Percentiles rank a stretch among this genome's conserved stretches.
Conservation (phyloP, 2,888 invertebrate genomes). For the Cartodere bifasciata region DNA sequence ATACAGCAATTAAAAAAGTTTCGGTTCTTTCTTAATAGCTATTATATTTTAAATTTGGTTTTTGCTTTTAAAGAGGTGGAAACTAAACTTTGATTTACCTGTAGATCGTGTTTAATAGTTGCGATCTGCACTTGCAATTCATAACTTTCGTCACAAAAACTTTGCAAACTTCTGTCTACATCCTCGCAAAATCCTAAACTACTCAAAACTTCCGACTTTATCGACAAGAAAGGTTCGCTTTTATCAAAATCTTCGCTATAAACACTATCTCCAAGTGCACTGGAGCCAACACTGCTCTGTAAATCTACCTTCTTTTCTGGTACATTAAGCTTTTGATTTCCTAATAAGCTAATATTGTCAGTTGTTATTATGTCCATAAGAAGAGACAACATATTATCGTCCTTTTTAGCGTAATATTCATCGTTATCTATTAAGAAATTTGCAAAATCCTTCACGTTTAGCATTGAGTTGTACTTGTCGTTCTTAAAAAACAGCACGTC, state of each 20-base stretch:
- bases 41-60: too few relatives aligned
- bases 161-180: conserved; percentile 20
- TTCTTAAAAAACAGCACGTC: conserved; percentile 5
- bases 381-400: conserved; percentile 20
- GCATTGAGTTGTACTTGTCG: conserved; percentile 11
- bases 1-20: too few relatives aligned
- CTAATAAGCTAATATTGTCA: conserved; percentile 18
- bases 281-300: conserved; percentile 17
- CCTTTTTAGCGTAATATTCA: conserved; percentile 19
- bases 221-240: conserved; percentile 5
- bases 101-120: conserved; percentile 21
- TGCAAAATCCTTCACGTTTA: conserved; percentile 12
- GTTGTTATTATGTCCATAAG: conserved; percentile 22
- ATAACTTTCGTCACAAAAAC: conserved; percentile 21
- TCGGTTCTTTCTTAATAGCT: too few relatives aligned
- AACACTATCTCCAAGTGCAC: conserved; percentile 19
- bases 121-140: conserved; percentile 21
- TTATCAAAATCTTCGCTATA: conserved; percentile 9
- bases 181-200: conserved; percentile 20
- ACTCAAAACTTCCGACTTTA: conserved; percentile 15
- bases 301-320: too few relatives aligned
- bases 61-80: too few relatives aligned
- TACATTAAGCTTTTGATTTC: too few relatives aligned
- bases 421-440: conserved; percentile 21
- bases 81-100: too few relatives aligned